Conservation (phyloP, 2,888 invertebrate genomes). For the Eutolmus rufibarbis region DNA sequence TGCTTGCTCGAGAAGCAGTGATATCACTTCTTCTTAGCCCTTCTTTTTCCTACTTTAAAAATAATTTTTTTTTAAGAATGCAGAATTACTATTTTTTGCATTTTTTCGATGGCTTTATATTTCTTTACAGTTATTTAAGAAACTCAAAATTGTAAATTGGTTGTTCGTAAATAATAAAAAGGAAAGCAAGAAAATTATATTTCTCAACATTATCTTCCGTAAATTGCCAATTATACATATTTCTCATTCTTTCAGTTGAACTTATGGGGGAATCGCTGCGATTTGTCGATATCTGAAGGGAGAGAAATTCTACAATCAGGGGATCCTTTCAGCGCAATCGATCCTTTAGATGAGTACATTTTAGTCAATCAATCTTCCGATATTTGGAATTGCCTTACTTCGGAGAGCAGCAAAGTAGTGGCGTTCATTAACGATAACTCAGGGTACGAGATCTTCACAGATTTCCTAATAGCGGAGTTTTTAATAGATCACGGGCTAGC, state of each 20-base stretch:
- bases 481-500: conserved; percentile 70
- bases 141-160: too few relatives aligned
- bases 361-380: conserved; percentile 69
- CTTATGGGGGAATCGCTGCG: conserved; percentile 96
- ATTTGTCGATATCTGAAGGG: conserved; percentile 85
- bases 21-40: too few relatives aligned
- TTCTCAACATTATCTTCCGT: neutral
- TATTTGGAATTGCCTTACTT: conserved; percentile 65
- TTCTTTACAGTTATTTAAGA: too few relatives aligned
- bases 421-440: conserved; percentile 91
- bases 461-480: conserved; percentile 86
- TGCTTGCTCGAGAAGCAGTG: too few relatives aligned
- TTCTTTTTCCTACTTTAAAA: too few relatives aligned
- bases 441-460: conserved; percentile 91
- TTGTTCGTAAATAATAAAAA: too few relatives aligned
- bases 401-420: conserved; percentile 56
- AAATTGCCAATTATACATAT: neutral
- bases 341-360: conserved; percentile 67
- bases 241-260: conserved; percentile 66
- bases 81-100: too few relatives aligned
- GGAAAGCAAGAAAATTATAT: too few relatives aligned
- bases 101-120: too few relatives aligned
- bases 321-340: conserved; percentile 67
- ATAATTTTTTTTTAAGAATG: too few relatives aligned
- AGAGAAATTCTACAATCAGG: conserved; percentile 66